These are phyloP conservation scores for Prionace glauca DNA, from an alignment of 2,797 vertebrate genomes.

Conservation along the genomic window DNA sequence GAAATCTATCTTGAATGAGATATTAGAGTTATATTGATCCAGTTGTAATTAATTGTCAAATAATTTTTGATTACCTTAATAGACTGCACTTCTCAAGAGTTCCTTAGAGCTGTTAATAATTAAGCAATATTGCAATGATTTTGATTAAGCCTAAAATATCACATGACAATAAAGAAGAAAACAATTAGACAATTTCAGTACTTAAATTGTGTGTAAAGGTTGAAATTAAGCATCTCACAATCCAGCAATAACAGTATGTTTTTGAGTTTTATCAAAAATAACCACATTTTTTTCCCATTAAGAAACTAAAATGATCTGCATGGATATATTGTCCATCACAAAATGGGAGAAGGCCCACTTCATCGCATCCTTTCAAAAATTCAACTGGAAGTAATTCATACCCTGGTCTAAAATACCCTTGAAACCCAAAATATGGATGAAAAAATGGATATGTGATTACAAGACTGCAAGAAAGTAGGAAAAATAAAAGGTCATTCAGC, in stretches of 20 bases:
- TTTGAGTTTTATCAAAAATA: neutral
- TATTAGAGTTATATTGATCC: neutral
- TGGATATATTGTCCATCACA: neutral
- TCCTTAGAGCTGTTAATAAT: neutral
- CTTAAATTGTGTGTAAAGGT: neutral
- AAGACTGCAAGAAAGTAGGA: neutral
- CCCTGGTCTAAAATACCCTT: neutral
- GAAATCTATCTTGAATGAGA: constrained; percentile 2
- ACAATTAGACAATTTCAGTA: neutral
- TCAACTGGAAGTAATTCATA: neutral
- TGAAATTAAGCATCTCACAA: neutral
- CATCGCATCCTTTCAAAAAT: neutral
- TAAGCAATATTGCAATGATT: constrained; percentile 2
- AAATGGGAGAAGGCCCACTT: neutral
- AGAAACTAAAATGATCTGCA: neutral
- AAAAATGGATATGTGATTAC: neutral
- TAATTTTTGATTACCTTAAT: constrained; percentile 28
- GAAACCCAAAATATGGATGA: neutral
- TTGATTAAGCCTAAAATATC: neutral
- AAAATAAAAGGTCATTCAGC: neutral
- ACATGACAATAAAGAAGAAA: neutral
- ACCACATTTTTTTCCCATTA: neutral
- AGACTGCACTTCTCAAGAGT: neutral
- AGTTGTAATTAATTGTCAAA: constrained; percentile 6
- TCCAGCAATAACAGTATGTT: neutral